These are phyloP conservation scores for Platycheirus rosarum DNA, from an alignment of 2,888 invertebrate species.

Conservation along the genomic window DNA sequence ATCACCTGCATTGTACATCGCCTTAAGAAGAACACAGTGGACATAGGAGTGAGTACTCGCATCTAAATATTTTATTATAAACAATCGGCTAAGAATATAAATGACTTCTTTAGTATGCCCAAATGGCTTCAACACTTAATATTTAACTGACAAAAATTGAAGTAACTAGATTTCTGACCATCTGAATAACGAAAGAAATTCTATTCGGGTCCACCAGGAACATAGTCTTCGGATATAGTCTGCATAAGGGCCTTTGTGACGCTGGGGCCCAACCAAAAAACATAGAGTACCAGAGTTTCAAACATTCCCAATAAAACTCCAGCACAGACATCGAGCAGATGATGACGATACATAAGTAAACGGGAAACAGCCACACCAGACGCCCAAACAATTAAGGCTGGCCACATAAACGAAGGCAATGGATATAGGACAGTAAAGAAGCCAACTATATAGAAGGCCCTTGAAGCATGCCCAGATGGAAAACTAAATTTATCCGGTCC, in stretches of 20 bases:
- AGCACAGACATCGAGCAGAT: slow-evolving; percentile 91
- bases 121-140: neutral
- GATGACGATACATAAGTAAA: slow-evolving; percentile 92
- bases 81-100: too few relatives aligned
- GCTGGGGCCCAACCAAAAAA: slow-evolving; percentile 87
- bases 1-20: too few relatives aligned
- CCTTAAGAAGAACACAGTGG: too few relatives aligned
- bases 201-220: slow-evolving; percentile 64
- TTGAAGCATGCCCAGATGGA: slow-evolving; percentile 96
- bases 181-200: neutral
- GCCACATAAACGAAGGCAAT: slow-evolving; percentile 85
- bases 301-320: slow-evolving; percentile 89
- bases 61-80: too few relatives aligned
- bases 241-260: slow-evolving; percentile 52
- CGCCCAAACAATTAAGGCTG: slow-evolving; percentile 89
- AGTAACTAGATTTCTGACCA: too few relatives aligned
- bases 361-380: slow-evolving; percentile 89
- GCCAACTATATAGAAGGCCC: slow-evolving; percentile 89
- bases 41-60: too few relatives aligned
- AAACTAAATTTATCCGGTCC: slow-evolving; percentile 95
- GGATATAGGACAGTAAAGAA: slow-evolving; percentile 88
- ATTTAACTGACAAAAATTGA: neutral
- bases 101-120: too few relatives aligned
- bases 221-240: slow-evolving; percentile 66
- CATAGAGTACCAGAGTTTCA: slow-evolving; percentile 86